A percentile compares a stretch with the other conserved stretches of the same genome.
Conservation (phyloP, 2,797 vertebrate genomes). For the Sardinella longiceps region DNA sequence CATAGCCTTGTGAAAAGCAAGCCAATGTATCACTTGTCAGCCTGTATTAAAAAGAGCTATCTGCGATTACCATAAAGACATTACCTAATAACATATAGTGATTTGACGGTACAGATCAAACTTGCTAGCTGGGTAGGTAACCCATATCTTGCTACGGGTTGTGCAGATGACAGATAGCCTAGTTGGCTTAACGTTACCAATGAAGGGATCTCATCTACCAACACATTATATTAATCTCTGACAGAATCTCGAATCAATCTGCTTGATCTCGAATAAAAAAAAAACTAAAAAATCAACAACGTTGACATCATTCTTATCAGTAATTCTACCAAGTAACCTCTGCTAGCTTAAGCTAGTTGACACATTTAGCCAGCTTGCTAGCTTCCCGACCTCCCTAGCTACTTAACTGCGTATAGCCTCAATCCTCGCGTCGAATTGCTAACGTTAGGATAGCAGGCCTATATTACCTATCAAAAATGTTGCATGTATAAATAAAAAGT, state of each 20-base stretch:
- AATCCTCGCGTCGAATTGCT: background rate
- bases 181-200: background rate
- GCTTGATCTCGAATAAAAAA: background rate
- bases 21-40: too few species aligned
- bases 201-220: background rate
- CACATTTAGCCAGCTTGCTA: too few species aligned
- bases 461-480: background rate
- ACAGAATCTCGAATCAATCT: too few species aligned
- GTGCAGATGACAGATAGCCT: too few species aligned
- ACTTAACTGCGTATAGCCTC: conserved; percentile 19
- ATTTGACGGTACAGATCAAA: too few species aligned
- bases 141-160: background rate
- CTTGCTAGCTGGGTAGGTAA: background rate
- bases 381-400: background rate
- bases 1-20: too few species aligned
- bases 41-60: too few species aligned
- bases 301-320: background rate
- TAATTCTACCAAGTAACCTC: background rate
- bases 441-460: background rate
- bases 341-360: too few species aligned
- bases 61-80: too few species aligned
- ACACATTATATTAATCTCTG: background rate
- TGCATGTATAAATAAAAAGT: too few species aligned
- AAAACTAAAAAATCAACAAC: background rate
- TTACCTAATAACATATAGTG: too few species aligned